A percentile compares a stretch with the other conserved stretches of the same genome.
These are phyloP conservation scores for Latrodectus hesperus DNA, from an alignment of 2,888 invertebrate genomes.

Conservation along the genomic window DNA sequence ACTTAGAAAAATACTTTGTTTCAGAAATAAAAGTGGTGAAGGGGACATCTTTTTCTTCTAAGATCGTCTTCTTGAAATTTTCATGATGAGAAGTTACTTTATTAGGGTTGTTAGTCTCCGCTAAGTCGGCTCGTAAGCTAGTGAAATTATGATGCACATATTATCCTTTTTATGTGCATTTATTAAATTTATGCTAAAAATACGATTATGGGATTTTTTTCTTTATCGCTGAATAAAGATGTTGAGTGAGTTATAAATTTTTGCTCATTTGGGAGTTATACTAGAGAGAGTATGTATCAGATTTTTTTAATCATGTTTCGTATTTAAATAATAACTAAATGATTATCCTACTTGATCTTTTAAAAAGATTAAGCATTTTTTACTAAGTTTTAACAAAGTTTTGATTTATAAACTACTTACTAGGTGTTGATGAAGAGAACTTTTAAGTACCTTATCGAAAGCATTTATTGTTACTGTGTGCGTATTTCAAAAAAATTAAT, in stretches of 20 bases:
- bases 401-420: no score
- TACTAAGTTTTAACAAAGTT: no score
- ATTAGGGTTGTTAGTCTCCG: conserved; percentile 42
- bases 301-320: no score
- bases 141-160: conserved; percentile 40
- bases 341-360: no score
- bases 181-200: conserved; percentile 55
- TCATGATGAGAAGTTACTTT: conserved; percentile 30
- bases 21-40: conserved; percentile 13
- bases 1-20: conserved; percentile 36
- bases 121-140: conserved; percentile 4
- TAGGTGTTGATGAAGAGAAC: no score
- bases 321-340: no score
- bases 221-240: not conserved
- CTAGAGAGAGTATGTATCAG: no score
- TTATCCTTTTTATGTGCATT: conserved; percentile 37
- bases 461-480: no score
- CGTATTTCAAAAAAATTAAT: no score
- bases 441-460: no score
- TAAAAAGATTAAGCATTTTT: no score
- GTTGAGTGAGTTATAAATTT: not conserved
- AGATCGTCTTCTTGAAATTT: not conserved
- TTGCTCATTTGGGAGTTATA: not conserved
- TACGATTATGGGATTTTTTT: conserved; percentile 9
- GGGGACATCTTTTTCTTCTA: conserved; percentile 30